These are phyloP conservation scores for Cyanoderma ruficeps DNA, from an alignment of 2,113 vertebrate genomes.

Conservation along the genomic window DNA sequence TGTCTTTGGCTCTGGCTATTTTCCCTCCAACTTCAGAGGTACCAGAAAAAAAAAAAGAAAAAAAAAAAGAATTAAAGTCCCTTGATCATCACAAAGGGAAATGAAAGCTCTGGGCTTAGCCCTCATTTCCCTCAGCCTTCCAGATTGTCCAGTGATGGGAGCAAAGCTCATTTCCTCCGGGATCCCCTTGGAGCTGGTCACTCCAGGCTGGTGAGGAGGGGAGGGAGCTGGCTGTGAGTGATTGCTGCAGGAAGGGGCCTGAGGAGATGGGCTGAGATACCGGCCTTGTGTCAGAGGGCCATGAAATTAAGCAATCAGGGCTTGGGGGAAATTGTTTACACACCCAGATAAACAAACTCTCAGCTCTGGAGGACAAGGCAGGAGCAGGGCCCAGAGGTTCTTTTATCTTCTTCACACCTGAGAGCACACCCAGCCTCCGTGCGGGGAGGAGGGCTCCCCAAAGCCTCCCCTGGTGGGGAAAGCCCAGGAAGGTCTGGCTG, in stretches of 20 bases:
- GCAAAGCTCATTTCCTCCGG: slow-evolving; percentile 70
- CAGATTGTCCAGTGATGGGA: slow-evolving; percentile 45
- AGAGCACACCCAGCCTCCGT: not conserved
- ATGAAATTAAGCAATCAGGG: slow-evolving; percentile 37
- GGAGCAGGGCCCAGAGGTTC: not conserved
- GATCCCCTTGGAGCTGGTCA: not conserved
- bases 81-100: slow-evolving; percentile 65
- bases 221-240: not conserved
- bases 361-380: not conserved
- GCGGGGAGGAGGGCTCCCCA: not conserved
- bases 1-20: slow-evolving; percentile 9
- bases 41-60: not conserved
- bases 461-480: not conserved
- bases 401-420: slow-evolving; percentile 51
- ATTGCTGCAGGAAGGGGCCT: not conserved
- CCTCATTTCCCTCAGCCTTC: slow-evolving; percentile 68
- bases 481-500: slow-evolving; percentile 7
- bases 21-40: slow-evolving; percentile 38
- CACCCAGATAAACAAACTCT: slow-evolving; percentile 58
- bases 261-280: slow-evolving; percentile 20
- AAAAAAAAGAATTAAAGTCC: not conserved
- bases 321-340: not conserved
- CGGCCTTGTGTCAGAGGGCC: not conserved
- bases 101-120: slow-evolving; percentile 49
- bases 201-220: not conserved